Base-by-base conservation (phyloP, 2,888 invertebrate genomes). In the Galerucella nymphaeae region DNA sequence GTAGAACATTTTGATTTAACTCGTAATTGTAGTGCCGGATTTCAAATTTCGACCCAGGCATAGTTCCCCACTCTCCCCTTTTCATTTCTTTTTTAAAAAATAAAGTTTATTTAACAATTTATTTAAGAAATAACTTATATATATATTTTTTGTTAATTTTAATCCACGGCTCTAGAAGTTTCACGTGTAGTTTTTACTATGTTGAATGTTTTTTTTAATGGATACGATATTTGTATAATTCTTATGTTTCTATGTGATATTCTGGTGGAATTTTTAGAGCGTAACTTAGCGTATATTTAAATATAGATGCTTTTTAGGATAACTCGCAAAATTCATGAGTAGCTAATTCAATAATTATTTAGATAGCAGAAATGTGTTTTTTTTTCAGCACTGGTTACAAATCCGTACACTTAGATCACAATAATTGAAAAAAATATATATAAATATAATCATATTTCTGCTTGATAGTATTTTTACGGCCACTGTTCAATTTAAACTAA, bases 211-310 rank as follows among this genome's bases (percentile, higher is more conserved):
- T 73, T 76, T 74, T 70, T 71, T 71, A 69, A 72, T 68, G 67
- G 71, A 73, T 66, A 71, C 65, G 62, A 72, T 73, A 75, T 73
- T 76, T 76, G 72, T 77, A 74, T 70, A 73, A 73, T 75, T 75
- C 77, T 78, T 78, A 72, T 73, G 75, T 79, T 79, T 78, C 77
- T 79, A 77, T 81, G 80, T 81, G 80, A 80, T 81, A 80, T 80
- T 81, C 74, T 75, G 55, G 76, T 78, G 79, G 76, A 77, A 75
- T 75, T 78, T 78, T 78, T 75, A 77, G 78, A 76, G 76, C 73
- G 76, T 75, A 75, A 74, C 50, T 58, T 74, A 58, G 53, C 76
- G 73, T 75, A 73, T 77, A 73, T 71, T 74, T 65, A 68, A 57
- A 77, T 68, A 70, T 75, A 75, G 73, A 77, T 76, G 76, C 73